phyloP scores from a whole-genome alignment of 2,797 vertebrate genomes.

The Chelidonichthys spinosus region DNA sequence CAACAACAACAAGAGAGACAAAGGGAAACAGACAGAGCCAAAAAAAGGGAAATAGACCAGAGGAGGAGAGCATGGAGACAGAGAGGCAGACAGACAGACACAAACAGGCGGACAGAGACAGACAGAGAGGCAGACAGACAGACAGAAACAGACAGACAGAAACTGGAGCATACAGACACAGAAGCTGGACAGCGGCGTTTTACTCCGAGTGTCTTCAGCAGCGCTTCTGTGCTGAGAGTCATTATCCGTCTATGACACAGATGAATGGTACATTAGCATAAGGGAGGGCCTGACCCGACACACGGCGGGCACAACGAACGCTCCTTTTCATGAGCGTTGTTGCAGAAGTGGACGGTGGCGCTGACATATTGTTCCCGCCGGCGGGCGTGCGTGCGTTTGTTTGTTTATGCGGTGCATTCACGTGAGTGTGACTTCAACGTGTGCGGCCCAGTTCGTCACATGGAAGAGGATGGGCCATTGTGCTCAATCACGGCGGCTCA shows the following conservation, averaged over 20 bases:
- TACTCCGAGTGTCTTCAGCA: slow-evolving; percentile 52
- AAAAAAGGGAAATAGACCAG: slow-evolving; percentile 17
- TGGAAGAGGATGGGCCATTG: slow-evolving; percentile 54
- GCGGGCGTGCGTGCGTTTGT: slow-evolving; percentile 2
- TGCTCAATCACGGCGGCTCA: slow-evolving; percentile 36
- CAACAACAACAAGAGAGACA: neutral
- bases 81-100: neutral
- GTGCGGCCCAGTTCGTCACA: slow-evolving; percentile 38
- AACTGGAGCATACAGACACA: slow-evolving; percentile 8
- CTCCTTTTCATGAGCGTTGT: slow-evolving; percentile 43
- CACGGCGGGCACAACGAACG: slow-evolving; percentile 58
- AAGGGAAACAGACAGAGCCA: slow-evolving; percentile 4
- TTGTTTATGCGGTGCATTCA: slow-evolving; percentile 33
- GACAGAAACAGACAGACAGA: slow-evolving; percentile 13
- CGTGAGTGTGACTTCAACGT: slow-evolving; percentile 47
- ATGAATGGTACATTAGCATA: slow-evolving; percentile 76
- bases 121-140: neutral
- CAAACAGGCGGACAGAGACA: slow-evolving; percentile 12
- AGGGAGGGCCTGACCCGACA: slow-evolving; percentile 62
- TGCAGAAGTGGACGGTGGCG: slow-evolving; percentile 7
- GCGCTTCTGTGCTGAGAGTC: slow-evolving; percentile 65
- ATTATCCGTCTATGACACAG: slow-evolving; percentile 69
- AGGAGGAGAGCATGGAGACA: neutral
- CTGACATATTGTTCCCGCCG: slow-evolving; percentile 3
- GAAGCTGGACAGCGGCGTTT: slow-evolving; percentile 45